Percentiles rank a stretch among this genome's conserved stretches.
Conservation (phyloP, 2,888 invertebrate species). For the Mythimna pallens region DNA sequence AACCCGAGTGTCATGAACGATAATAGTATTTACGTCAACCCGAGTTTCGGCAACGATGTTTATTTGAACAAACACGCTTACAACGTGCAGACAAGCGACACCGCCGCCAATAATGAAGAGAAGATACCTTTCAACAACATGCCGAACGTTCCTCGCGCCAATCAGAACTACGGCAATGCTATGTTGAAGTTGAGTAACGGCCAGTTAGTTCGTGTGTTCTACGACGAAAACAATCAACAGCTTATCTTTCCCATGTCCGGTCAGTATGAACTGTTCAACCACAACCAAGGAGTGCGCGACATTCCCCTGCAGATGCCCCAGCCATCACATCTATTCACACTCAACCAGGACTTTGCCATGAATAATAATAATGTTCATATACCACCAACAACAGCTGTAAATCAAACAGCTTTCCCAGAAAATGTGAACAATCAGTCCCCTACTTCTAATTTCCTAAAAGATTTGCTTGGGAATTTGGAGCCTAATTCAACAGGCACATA, state of each 20-base stretch:
- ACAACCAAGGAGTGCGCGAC: conserved; percentile 82
- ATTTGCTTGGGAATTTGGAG: conserved; percentile 93
- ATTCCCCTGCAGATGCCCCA: conserved; percentile 79
- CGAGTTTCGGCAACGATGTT: conserved; percentile 82
- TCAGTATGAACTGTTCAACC: conserved; percentile 87
- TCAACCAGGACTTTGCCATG: conserved; percentile 83
- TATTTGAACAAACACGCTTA: conserved; percentile 83
- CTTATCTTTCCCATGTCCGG: conserved; percentile 86
- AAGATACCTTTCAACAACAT: conserved; percentile 78
- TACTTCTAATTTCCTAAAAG: conserved; percentile 92
- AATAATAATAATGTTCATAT: conserved; percentile 78
- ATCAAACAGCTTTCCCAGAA: conserved; percentile 76
- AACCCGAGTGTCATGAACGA: conserved; percentile 78
- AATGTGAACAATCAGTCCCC: conserved; percentile 75
- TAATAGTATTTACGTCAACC: conserved; percentile 80
- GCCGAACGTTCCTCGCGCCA: conserved; percentile 76
- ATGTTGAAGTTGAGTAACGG: conserved; percentile 87
- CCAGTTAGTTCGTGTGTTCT: conserved; percentile 84
- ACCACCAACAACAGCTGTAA: conserved; percentile 68
- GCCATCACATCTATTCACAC: conserved; percentile 80
- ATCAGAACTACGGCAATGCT: conserved; percentile 85
- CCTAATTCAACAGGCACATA: conserved; percentile 94
- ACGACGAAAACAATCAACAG: conserved; percentile 87
- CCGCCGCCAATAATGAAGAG: conserved; percentile 78
- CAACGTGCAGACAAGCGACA: conserved; percentile 79